These are phyloP conservation scores for Conger conger DNA, from an alignment of 2,113 vertebrate species.

Conservation along the genomic window DNA sequence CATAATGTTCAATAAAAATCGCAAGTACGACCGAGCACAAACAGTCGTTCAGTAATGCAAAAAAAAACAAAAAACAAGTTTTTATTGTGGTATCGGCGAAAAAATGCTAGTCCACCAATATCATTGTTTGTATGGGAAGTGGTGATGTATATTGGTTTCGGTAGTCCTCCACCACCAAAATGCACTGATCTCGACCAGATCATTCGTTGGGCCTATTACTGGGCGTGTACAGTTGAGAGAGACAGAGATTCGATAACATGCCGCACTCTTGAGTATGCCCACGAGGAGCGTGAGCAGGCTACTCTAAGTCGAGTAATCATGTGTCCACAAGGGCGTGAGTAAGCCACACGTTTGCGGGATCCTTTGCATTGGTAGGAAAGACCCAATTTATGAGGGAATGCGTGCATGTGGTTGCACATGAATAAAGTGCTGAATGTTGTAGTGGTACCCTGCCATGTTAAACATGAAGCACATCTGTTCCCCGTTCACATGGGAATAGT, in stretches of 20 bases:
- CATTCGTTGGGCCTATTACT: neutral
- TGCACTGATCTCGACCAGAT: neutral
- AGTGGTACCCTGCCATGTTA: neutral
- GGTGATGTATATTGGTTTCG: neutral
- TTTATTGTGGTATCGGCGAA: neutral
- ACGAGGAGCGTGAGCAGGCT: neutral
- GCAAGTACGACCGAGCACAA: neutral
- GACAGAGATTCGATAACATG: neutral
- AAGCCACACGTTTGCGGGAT: no score
- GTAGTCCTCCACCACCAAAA: neutral
- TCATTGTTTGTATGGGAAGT: neutral
- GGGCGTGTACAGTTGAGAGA: neutral
- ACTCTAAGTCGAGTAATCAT: neutral
- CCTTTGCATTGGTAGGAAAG: neutral
- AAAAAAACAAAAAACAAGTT: neutral
- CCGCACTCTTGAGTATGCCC: neutral
- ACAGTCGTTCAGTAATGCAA: neutral
- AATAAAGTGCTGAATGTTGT: neutral
- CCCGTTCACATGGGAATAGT: neutral
- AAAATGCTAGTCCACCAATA: neutral
- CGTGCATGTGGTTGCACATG: neutral
- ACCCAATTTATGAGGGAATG: neutral
- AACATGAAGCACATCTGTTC: neutral
- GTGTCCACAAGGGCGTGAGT: neutral
- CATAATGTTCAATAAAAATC: neutral